A percentile compares a stretch with the other conserved stretches of the same genome.
phyloP scores from a whole-genome alignment of 2,888 invertebrate species.

The Ametastegia equiseti region DNA sequence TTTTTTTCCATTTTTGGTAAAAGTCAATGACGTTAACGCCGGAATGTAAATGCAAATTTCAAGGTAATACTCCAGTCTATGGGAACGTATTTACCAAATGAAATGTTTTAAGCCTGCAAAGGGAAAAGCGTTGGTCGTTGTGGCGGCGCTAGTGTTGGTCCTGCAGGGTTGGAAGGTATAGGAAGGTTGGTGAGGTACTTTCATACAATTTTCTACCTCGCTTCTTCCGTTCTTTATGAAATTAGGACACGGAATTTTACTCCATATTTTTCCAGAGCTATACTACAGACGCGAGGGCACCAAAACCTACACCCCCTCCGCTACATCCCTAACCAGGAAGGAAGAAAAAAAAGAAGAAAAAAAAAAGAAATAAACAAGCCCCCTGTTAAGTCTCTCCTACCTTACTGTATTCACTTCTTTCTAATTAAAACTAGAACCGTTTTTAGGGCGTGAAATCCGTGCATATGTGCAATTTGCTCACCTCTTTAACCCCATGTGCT shows the following conservation, averaged over 20 bases:
- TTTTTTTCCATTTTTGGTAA: neutral
- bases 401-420: conserved; percentile 20
- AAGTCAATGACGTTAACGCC: conserved; percentile 15
- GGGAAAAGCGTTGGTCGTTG: conserved; percentile 48
- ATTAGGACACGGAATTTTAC: conserved; percentile 44
- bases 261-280: conserved; percentile 44
- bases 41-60: conserved; percentile 41
- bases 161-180: too few relatives aligned
- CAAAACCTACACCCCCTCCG: too few relatives aligned
- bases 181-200: conserved; percentile 27
- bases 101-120: conserved; percentile 34
- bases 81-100: conserved; percentile 41
- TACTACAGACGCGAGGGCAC: neutral
- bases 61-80: conserved; percentile 1
- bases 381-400: conserved; percentile 46
- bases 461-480: neutral
- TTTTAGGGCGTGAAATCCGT: conserved; percentile 26
- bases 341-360: conserved; percentile 37
- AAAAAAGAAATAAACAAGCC: too few relatives aligned
- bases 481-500: conserved; percentile 8
- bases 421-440: conserved; percentile 46
- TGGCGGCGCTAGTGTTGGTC: conserved; percentile 54
- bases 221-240: conserved; percentile 47
- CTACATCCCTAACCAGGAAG: neutral
- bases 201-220: conserved; percentile 47